Evolutionary conservation across 2,113 vertebrate genomes (phyloP), one percentile per base, ranked within the genome.

Genomic region (Oryzias celebensis): DNA sequence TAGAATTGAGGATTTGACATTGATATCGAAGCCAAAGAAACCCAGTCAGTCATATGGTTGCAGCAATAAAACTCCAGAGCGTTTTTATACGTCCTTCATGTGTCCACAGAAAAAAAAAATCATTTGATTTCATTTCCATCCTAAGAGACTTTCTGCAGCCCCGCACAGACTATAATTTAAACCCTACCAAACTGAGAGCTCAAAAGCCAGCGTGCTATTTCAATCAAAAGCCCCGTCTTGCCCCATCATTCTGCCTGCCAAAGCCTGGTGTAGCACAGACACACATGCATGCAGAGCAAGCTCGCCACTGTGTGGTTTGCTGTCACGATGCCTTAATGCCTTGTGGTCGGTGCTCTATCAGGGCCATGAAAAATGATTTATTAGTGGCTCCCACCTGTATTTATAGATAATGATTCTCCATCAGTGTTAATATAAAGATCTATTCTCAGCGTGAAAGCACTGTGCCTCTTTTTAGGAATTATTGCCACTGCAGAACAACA

Each of bases 311-410:
- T 87, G 91, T 71, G 91, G 90, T 88, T 87, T 85, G 75, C 73
- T 65, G 84, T 80, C 75, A 80, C 63, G 73, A 83, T 78, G 82
- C 83, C 80, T 90, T 91, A 91, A 92, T 90, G 85, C 83, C 69
- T 85, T 73, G 88, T 71, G 90, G 91, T 90, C 81, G 60, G 65
- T 62, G 80, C 81, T 88, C 89, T 88, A 92, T 91, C 89, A 74
- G 81, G 81, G 74, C 86, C 85, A 87, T 82, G 84, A 86, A 85
- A 91, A 89, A 92, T 92, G 90, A 93, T 93, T 93, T 93, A 92
- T 92, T 91, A 91, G 88, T 80, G 80, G 83, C 86, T 86, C 87
- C 84, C 31, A 87, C 81, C 88, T 88, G 80, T 89, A 91, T 91
- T 92, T 91, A 91, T 82, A 91, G 88, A 89, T 89, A 90, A 88